phyloP scores from a whole-genome alignment of 2,888 invertebrate genomes.

The Neoascia interrupta region DNA sequence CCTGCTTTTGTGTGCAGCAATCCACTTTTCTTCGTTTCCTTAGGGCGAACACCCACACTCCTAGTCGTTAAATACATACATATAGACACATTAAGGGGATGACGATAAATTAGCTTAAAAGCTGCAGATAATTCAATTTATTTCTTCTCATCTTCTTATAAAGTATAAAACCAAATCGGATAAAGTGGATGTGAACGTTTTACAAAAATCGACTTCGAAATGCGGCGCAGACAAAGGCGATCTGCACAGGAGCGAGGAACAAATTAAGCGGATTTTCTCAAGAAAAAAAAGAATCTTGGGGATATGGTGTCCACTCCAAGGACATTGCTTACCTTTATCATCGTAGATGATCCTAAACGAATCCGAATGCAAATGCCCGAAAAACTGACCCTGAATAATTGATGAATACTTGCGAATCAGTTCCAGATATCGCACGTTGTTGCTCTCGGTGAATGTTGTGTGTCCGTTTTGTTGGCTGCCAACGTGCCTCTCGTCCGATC shows the following conservation, averaged over 20 bases:
- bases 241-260: no score
- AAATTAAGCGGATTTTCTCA: background rate
- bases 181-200: constrained; percentile 17
- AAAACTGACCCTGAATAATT: constrained; percentile 94
- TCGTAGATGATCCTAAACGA: constrained; percentile 93
- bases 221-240: no score
- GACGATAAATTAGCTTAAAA: constrained; percentile 66
- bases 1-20: constrained; percentile 62
- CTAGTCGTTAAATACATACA: background rate
- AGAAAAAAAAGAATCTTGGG: no score
- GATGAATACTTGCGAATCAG: constrained; percentile 87
- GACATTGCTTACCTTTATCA: constrained; percentile 83
- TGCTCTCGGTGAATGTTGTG: constrained; percentile 85
- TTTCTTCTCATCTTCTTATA: constrained; percentile 30
- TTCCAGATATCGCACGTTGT: constrained; percentile 88
- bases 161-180: constrained; percentile 49
- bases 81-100: constrained; percentile 30
- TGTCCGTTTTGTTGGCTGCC: constrained; percentile 83
- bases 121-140: constrained; percentile 68
- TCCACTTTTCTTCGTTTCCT: constrained; percentile 35
- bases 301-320: constrained; percentile 11
- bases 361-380: constrained; percentile 95
- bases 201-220: constrained; percentile 35
- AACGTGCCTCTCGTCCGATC: constrained; percentile 89
- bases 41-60: background rate